Evolutionary conservation across 1,140 invertebrate genomes (phyloP).

Genomic region (Drosophila sturtevanti): DNA sequence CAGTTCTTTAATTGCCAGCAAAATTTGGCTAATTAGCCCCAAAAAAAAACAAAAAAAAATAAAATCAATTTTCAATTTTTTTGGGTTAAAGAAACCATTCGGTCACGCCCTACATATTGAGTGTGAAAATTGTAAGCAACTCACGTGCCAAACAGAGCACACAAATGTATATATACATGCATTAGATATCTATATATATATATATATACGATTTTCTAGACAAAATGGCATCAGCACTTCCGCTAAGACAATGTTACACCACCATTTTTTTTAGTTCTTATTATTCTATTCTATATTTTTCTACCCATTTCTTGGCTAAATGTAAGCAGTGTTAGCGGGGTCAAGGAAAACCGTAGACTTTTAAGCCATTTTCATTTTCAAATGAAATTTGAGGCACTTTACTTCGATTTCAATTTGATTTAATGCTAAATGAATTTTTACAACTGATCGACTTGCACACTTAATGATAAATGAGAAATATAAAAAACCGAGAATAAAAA

Average conservation of each 20-base stretch:
- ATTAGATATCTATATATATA: neutral
- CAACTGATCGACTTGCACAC: slow-evolving; percentile 58
- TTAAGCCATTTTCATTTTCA: slow-evolving; percentile 20
- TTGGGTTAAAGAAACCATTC: no score
- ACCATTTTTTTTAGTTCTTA: slow-evolving; percentile 14
- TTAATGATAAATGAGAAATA: slow-evolving; percentile 47
- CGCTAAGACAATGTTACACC: slow-evolving; percentile 23
- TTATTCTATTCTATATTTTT: neutral
- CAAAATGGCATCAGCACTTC: slow-evolving; percentile 38
- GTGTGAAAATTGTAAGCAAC: slow-evolving; percentile 10
- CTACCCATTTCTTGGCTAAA: slow-evolving; percentile 10
- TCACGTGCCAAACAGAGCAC: slow-evolving; percentile 30
- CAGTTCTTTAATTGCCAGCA: neutral
- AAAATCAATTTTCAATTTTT: no score
- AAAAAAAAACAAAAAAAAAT: neutral
- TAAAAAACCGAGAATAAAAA: slow-evolving; percentile 5
- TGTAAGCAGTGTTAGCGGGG: slow-evolving; percentile 10
- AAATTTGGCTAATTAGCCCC: neutral
- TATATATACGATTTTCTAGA: neutral
- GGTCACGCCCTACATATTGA: slow-evolving; percentile 14
- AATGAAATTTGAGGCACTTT: slow-evolving; percentile 28
- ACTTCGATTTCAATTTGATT: slow-evolving; percentile 44
- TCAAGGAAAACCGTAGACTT: neutral
- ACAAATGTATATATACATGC: neutral
- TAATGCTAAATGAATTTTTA: slow-evolving; percentile 62